Conservation (phyloP, 2,797 vertebrate species). For the Stomatorhinus walkeri region DNA sequence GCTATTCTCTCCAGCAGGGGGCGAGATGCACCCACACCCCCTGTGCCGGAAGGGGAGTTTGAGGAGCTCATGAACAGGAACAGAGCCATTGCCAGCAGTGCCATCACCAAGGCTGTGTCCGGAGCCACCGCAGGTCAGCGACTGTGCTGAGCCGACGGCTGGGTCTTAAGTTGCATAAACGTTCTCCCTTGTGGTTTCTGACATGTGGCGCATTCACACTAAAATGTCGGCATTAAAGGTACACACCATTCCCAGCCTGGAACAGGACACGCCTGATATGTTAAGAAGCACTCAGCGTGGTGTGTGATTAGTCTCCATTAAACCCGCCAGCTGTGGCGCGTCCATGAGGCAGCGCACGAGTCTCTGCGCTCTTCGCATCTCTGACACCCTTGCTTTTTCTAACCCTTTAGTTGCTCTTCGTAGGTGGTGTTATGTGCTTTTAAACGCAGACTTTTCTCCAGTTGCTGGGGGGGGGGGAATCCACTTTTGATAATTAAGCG, state of each 20-base stretch:
- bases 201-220: not conserved
- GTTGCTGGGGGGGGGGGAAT: not conserved
- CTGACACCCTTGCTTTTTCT: not conserved
- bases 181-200: not conserved
- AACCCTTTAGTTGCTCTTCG: not conserved
- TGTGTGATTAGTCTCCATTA: not conserved
- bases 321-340: not conserved
- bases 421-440: not conserved
- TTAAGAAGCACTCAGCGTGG: not conserved
- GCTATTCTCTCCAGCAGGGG: conserved; percentile 50
- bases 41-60: conserved; percentile 69
- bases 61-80: conserved; percentile 94
- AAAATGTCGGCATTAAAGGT: not conserved
- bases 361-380: not conserved
- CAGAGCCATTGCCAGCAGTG: conserved; percentile 84
- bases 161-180: not conserved
- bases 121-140: conserved; percentile 80
- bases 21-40: conserved; percentile 47
- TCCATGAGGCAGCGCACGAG: not conserved
- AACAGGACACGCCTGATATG: not conserved
- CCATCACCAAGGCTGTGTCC: conserved; percentile 88
- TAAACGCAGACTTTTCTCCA: not conserved
- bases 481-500: not conserved
- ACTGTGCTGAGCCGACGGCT: not conserved
- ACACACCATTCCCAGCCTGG: not conserved